A percentile compares a stretch with the other conserved stretches of the same genome.
Conservation (phyloP, 2,113 vertebrate species). For the Cervus canadensis region DNA sequence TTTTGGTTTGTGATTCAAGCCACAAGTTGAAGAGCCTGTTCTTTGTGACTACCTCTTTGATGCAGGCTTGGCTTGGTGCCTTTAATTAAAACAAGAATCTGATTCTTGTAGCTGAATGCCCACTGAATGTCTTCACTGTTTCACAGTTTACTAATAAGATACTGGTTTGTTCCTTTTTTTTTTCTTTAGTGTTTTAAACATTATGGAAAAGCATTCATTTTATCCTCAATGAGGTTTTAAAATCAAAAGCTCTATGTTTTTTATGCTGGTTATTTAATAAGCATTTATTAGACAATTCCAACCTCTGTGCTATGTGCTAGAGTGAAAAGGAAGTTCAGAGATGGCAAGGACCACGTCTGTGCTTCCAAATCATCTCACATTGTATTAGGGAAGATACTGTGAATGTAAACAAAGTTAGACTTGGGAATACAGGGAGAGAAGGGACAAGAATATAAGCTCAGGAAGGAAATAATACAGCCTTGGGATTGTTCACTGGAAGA, state of each 20-base stretch:
- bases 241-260: background rate
- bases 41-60: slow-evolving; percentile 23
- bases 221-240: background rate
- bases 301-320: background rate
- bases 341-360: background rate
- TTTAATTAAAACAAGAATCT: slow-evolving; percentile 38
- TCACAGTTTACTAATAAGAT: background rate
- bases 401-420: background rate
- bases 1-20: slow-evolving; percentile 26
- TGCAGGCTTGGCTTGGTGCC: slow-evolving; percentile 2
- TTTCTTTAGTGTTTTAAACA: background rate
- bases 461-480: background rate
- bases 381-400: background rate
- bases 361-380: background rate
- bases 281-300: background rate
- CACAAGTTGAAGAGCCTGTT: slow-evolving; percentile 31
- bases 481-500: background rate
- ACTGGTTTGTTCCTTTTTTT: background rate
- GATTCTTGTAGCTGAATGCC: slow-evolving; percentile 18
- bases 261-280: background rate
- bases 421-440: background rate
- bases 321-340: background rate
- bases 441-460: background rate
- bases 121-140: background rate
- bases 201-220: background rate